Percentiles rank a stretch among this genome's conserved stretches.
Conservation (phyloP, 2,113 vertebrate genomes). For the Motacilla tschutschensis region DNA sequence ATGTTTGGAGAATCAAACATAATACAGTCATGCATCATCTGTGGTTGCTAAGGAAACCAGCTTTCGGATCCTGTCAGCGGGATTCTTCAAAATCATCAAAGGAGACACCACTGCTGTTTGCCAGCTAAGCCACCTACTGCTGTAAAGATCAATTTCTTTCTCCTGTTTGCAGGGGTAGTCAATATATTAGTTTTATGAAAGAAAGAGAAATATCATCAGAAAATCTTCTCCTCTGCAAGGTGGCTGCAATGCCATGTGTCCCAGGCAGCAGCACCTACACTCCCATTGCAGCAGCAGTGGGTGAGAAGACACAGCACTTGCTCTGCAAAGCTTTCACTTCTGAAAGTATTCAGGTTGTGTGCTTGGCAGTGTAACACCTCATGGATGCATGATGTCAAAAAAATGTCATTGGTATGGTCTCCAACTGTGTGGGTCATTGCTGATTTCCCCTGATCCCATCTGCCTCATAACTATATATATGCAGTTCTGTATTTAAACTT, state of each 20-base stretch:
- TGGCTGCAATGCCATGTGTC: not conserved
- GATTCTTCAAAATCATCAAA: slow-evolving; percentile 44
- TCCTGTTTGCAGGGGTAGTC: not conserved
- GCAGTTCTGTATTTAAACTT: not conserved
- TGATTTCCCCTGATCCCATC: not conserved
- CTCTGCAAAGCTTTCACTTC: not conserved
- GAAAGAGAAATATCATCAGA: not conserved
- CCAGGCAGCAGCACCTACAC: not conserved
- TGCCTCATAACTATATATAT: not conserved
- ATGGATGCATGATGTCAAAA: not conserved
- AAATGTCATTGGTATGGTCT: not conserved
- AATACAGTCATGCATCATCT: slow-evolving; percentile 46
- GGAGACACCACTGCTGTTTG: slow-evolving; percentile 6
- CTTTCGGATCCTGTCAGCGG: slow-evolving; percentile 15
- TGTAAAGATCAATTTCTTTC: slow-evolving; percentile 20
- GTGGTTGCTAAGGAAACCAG: slow-evolving; percentile 49
- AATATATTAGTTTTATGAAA: slow-evolving; percentile 6
- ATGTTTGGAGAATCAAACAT: slow-evolving; percentile 34
- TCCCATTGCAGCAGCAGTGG: not conserved
- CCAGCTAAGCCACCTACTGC: slow-evolving; percentile 22
- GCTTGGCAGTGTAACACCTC: not conserved
- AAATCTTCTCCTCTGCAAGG: not conserved
- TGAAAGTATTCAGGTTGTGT: not conserved
- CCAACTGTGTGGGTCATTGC: not conserved
- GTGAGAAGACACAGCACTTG: not conserved